Percentiles rank a stretch among this genome's conserved stretches.
phyloP scores from a whole-genome alignment of 2,113 vertebrate genomes.

The Rhombomys opimus region DNA sequence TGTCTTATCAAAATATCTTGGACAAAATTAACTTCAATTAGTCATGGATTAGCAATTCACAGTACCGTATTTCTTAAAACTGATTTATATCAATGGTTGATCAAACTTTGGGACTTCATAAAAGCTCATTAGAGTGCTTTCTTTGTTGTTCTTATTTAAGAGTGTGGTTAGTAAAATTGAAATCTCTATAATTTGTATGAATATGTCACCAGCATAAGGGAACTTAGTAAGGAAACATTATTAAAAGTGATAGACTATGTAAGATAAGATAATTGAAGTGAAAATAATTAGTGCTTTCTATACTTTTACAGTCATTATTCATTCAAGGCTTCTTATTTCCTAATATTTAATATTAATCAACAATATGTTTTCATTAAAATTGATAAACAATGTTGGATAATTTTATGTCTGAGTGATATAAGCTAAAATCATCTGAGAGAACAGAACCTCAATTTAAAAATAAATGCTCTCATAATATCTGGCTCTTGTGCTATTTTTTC shows the following conservation, averaged over 20 bases:
- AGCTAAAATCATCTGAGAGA: background rate
- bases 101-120: background rate
- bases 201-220: background rate
- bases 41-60: background rate
- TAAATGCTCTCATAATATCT: background rate
- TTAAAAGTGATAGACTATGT: background rate
- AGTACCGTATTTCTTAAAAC: background rate
- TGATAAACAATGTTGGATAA: background rate
- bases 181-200: background rate
- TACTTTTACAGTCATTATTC: background rate
- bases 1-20: background rate
- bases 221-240: background rate
- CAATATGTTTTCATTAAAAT: slow-evolving; percentile 48
- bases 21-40: background rate
- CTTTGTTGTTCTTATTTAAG: background rate
- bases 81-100: background rate
- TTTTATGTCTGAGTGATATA: background rate
- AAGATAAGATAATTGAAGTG: background rate
- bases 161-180: background rate
- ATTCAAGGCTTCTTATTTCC: slow-evolving; percentile 9
- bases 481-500: no score
- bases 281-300: background rate
- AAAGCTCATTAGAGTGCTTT: fast-evolving
- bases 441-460: background rate
- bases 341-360: background rate